Base-by-base conservation (phyloP, 2,888 invertebrate species). In the Polymixis lichenea region DNA sequence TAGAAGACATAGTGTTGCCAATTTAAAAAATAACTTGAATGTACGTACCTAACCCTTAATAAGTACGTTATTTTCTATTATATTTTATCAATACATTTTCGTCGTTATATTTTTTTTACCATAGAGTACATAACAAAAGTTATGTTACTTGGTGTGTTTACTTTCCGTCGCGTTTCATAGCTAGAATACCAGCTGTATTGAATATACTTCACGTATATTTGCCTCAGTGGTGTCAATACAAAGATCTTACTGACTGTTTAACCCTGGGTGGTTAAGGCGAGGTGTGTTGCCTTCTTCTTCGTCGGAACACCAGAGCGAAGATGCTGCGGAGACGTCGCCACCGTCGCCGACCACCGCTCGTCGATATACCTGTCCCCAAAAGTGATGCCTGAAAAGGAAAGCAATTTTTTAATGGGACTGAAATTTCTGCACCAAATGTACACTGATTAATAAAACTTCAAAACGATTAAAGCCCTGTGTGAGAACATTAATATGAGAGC, bases 261-360 rank as follows among this genome's bases (percentile, higher is more conserved):
- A 28, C 53, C 55, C 69, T 53, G 72, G 70, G 32, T 75, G 77
- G 85, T 90, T 91, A 94, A 38, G 94, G 94, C 77, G 92, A 88
- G 56, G 93, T 85, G 72, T 92, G 92, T n/a, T 93, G 94, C 17
- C 96, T 96, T 79, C 97, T 95, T 86, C 97, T 97, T 78, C 97
- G 96, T 82, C 97, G 97, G 94, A 98, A 98, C 81, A 98, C 98
- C 84, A 98, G 97, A 69, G 98, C 98, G 92, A 98, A 98, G 91
- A 98, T 98, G 88, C 98, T 98, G 90, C 98, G 97, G 77, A 98
- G 96, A 28, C 98, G 97, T 95, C 98, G 98, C 98, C 98, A 98
- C 82, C 98, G 98, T 84, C 98, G 98, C 82, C 98, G 97, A 69
- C 98, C 98, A 72, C 93, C 97, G 80, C 96, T 94, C 66, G 95